A percentile compares a stretch with the other conserved stretches of the same genome.
Evolutionary conservation across 2,888 invertebrate genomes (phyloP).

Genomic region (Pharmacophagus antenor): DNA sequence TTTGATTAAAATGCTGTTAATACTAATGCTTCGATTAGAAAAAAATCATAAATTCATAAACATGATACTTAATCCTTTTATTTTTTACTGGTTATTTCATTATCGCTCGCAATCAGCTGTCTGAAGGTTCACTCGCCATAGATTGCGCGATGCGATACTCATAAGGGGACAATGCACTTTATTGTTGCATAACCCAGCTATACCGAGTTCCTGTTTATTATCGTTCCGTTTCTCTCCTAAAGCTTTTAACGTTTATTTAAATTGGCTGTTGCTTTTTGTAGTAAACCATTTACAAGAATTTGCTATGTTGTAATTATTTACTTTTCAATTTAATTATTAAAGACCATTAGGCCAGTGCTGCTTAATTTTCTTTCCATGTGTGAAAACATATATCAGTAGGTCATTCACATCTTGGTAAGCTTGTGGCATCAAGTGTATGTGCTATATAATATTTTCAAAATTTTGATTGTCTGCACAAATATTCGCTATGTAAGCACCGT

Average conservation of each 20-base stretch:
- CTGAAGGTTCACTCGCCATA: conserved; percentile 15
- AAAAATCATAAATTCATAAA: too few species aligned
- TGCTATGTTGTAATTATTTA: not conserved
- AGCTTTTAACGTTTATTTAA: not conserved
- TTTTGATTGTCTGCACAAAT: too few species aligned
- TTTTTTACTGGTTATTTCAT: not conserved
- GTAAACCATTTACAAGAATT: not conserved
- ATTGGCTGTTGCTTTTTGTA: not conserved
- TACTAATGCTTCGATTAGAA: too few species aligned
- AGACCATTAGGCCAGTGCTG: too few species aligned
- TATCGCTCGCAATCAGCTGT: conserved; percentile 15
- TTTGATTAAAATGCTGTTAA: too few species aligned
- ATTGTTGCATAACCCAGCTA: conserved; percentile 45
- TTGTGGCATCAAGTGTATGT: too few species aligned
- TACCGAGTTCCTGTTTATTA: conserved; percentile 27
- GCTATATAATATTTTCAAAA: too few species aligned
- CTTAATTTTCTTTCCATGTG: not conserved
- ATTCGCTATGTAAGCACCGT: too few species aligned
- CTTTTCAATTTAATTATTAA: too few species aligned
- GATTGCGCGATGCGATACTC: conserved; percentile 35
- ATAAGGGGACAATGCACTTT: conserved; percentile 47
- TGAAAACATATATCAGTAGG: too few species aligned
- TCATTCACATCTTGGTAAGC: too few species aligned
- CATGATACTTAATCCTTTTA: too few species aligned
- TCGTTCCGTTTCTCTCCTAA: conserved; percentile 15